Conservation (phyloP, 2,888 invertebrate genomes). For the Neoascia interrupta region DNA sequence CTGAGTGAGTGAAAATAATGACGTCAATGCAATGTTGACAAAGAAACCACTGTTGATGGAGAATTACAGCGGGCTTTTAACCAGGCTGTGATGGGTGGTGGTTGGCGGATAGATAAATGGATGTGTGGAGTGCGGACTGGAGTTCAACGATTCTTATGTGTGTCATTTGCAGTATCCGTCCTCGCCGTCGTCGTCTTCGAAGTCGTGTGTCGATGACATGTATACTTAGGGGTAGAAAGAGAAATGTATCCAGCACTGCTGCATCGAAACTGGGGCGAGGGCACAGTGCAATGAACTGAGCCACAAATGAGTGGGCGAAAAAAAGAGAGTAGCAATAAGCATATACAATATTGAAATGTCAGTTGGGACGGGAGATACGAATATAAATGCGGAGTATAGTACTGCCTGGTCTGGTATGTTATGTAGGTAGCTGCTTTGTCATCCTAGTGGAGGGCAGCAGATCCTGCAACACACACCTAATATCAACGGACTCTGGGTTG, state of each 20-base stretch:
- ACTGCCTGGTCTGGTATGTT: too few species aligned
- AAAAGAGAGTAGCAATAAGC: constrained; percentile 13
- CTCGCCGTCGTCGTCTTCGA: constrained; percentile 12
- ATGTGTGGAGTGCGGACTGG: constrained; percentile 35
- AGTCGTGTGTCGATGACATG: constrained; percentile 47
- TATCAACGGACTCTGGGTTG: too few species aligned
- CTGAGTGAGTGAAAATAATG: constrained; percentile 1
- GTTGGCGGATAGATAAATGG: background rate
- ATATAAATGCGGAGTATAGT: too few species aligned
- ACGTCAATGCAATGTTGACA: constrained; percentile 43
- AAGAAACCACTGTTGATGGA: constrained; percentile 22
- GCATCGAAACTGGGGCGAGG: constrained; percentile 77
- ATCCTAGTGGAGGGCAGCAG: too few species aligned
- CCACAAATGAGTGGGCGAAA: constrained; percentile 26
- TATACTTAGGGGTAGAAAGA: constrained; percentile 61
- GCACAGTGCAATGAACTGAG: constrained; percentile 79
- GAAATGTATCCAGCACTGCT: constrained; percentile 27
- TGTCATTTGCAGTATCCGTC: constrained; percentile 44
- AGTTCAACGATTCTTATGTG: constrained; percentile 65
- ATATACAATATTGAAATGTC: constrained; percentile 15
- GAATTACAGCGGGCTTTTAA: constrained; percentile 6
- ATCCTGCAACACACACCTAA: too few species aligned
- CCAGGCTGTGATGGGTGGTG: constrained; percentile 40
- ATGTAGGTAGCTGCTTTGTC: too few species aligned
- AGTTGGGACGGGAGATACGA: too few species aligned